phyloP scores from a whole-genome alignment of 1,140 invertebrate genomes.

The Ooceraea biroi region DNA sequence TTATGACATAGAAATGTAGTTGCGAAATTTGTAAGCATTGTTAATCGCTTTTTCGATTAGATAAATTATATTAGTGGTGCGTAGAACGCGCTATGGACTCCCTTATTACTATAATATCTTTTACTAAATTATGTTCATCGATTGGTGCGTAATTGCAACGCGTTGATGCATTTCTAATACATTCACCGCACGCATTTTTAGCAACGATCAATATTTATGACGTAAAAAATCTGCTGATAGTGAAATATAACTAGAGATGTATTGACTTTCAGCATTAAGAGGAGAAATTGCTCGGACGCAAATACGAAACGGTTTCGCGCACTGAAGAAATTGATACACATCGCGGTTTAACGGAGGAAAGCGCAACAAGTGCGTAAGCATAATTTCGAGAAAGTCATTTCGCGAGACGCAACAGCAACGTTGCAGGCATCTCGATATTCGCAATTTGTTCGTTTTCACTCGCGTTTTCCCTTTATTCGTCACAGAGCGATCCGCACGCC shows the following conservation, averaged over 20 bases:
- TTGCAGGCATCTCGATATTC: slow-evolving; percentile 1
- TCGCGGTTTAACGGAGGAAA: slow-evolving; percentile 46
- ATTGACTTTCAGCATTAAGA: slow-evolving; percentile 41
- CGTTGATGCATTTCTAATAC: neutral
- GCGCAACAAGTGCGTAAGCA: slow-evolving; percentile 28
- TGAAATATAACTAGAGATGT: neutral
- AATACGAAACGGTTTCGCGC: neutral
- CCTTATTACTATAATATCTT: neutral
- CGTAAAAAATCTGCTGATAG: neutral
- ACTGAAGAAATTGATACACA: slow-evolving; percentile 51
- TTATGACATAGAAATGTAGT: neutral
- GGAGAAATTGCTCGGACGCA: slow-evolving; percentile 44
- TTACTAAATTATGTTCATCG: neutral
- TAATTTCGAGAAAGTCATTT: slow-evolving; percentile 55
- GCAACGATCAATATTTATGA: neutral
- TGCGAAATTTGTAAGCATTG: neutral
- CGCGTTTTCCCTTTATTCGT: neutral
- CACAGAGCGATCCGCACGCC: neutral
- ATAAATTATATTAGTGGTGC: neutral
- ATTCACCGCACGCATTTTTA: neutral
- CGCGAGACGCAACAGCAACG: neutral
- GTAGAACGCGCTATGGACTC: neutral
- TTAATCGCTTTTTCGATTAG: neutral
- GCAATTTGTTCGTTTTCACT: slow-evolving; percentile 21
- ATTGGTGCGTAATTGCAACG: neutral